Evolutionary conservation across 2,113 vertebrate species (phyloP).

Genomic region (Stictonetta naevosa): DNA sequence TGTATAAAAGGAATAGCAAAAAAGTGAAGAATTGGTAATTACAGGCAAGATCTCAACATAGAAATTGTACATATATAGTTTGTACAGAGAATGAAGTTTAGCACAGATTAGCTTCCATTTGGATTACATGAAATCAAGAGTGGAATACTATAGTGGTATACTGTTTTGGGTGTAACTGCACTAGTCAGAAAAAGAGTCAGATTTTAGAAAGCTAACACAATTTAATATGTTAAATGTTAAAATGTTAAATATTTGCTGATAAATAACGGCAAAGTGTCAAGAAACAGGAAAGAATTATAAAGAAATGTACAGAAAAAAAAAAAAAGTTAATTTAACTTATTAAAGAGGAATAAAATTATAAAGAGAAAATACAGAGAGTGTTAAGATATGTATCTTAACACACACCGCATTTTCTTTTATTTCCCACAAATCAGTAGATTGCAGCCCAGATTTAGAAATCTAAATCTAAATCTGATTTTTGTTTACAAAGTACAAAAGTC

Average conservation of each 20-base stretch:
- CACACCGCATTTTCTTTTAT: background rate
- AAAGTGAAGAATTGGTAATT: background rate
- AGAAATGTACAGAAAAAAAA: background rate
- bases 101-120: background rate
- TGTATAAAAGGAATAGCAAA: background rate
- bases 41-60: background rate
- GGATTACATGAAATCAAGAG: background rate
- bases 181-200: background rate
- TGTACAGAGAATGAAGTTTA: background rate
- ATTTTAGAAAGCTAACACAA: background rate
- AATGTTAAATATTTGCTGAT: background rate
- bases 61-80: background rate
- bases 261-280: background rate
- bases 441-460: background rate
- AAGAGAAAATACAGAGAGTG: background rate
- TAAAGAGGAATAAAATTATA: background rate
- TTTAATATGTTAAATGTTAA: background rate
- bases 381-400: background rate
- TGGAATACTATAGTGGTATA: background rate
- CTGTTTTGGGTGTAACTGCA: background rate
- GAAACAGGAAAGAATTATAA: background rate
- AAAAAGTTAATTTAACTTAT: background rate
- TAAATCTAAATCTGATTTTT: background rate
- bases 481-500: background rate
- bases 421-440: background rate